Evolutionary conservation across 2,888 invertebrate genomes (phyloP).

Genomic region (Perithous albicinctus): DNA sequence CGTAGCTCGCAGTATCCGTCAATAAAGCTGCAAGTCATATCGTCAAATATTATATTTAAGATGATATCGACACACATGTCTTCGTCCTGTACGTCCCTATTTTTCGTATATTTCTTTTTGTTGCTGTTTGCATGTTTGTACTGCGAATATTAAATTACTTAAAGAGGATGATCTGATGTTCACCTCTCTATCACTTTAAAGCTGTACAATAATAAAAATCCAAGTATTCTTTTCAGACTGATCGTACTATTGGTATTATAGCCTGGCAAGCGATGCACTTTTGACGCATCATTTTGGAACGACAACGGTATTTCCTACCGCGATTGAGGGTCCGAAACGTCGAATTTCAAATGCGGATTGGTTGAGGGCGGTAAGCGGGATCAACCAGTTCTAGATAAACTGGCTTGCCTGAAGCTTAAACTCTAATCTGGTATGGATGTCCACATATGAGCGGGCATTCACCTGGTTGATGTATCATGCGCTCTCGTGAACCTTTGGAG

Average conservation of each 20-base stretch:
- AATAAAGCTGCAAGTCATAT: background rate
- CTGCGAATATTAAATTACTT: background rate
- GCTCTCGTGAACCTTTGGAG: conserved; percentile 47
- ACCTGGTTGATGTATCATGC: conserved; percentile 42
- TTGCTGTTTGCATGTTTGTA: too few species aligned
- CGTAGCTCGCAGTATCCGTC: background rate
- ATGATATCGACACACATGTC: too few species aligned
- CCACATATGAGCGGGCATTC: conserved; percentile 6
- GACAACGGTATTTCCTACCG: background rate
- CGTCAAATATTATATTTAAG: too few species aligned
- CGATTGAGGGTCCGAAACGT: conserved; percentile 3
- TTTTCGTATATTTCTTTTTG: too few species aligned
- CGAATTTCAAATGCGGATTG: conserved; percentile 32
- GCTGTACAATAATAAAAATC: too few species aligned
- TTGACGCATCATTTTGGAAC: background rate
- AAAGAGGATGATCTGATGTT: background rate
- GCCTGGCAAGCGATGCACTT: background rate
- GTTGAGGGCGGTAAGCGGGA: conserved; percentile 39
- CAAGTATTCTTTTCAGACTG: background rate
- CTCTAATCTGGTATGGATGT: conserved; percentile 45
- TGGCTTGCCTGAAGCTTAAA: conserved; percentile 57
- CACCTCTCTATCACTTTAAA: too few species aligned
- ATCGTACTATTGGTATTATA: background rate
- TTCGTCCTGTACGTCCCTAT: too few species aligned
- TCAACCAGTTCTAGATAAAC: conserved; percentile 45